Conservation (phyloP, 2,797 vertebrate species). For the Muscicapa striata region DNA sequence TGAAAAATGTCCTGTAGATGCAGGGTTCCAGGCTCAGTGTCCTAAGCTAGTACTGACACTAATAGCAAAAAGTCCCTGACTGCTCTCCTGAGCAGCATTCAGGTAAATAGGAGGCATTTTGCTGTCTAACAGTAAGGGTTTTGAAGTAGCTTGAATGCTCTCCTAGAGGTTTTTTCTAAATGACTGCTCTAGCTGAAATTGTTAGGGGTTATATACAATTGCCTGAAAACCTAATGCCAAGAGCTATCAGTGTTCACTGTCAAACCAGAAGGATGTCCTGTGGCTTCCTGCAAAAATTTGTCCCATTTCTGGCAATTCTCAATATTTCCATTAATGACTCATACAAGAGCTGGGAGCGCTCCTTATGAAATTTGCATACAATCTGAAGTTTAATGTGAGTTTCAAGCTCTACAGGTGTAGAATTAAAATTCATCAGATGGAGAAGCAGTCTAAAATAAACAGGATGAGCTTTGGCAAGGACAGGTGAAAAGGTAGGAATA, state of each 20-base stretch:
- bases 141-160: background rate
- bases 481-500: background rate
- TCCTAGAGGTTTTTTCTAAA: background rate
- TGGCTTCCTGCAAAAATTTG: slow-evolving; percentile 18
- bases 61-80: background rate
- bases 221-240: background rate
- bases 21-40: background rate
- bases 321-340: background rate
- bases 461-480: background rate
- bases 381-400: background rate
- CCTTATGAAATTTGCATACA: background rate
- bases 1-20: background rate
- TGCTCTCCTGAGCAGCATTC: background rate
- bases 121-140: background rate
- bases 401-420: background rate
- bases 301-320: background rate
- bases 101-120: background rate
- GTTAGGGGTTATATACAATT: background rate
- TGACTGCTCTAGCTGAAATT: background rate
- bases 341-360: background rate
- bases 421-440: slow-evolving; percentile 1
- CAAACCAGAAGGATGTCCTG: background rate
- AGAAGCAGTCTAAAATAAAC: background rate
- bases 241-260: background rate
- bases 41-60: background rate